phyloP scores from a whole-genome alignment of 2,113 vertebrate species.

The Hipposideros armiger region DNA sequence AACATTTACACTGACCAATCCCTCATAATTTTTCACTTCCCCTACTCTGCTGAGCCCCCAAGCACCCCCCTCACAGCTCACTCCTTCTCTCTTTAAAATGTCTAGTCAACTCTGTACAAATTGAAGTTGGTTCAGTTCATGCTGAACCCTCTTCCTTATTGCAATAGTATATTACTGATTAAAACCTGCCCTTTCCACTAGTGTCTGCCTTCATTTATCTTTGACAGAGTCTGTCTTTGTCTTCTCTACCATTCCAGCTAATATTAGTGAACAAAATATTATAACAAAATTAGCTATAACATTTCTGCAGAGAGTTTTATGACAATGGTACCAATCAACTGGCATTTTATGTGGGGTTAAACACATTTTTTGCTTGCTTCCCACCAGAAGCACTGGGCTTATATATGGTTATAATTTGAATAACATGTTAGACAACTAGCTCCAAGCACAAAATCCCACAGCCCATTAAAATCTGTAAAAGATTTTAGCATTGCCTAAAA shows the following conservation, averaged over 20 bases:
- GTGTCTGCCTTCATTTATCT: neutral
- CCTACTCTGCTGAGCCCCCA: neutral
- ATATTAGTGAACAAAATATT: neutral
- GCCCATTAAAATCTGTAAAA: neutral
- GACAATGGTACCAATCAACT: neutral
- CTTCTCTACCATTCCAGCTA: neutral
- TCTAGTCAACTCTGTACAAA: neutral
- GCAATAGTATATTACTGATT: neutral
- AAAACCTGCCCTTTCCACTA: neutral
- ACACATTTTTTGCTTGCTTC: neutral
- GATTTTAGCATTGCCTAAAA: neutral
- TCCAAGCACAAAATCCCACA: conserved; percentile 11
- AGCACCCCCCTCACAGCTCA: no score
- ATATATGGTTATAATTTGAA: conserved; percentile 24
- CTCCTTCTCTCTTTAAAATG: neutral
- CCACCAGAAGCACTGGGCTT: neutral
- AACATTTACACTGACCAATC: neutral
- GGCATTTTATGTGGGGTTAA: neutral
- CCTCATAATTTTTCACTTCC: neutral
- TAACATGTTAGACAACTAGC: neutral
- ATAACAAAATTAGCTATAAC: neutral
- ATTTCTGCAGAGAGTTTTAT: conserved; percentile 9
- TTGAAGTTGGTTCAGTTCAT: neutral
- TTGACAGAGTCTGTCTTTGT: neutral
- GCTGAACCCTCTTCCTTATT: neutral